Evolutionary conservation across 2,797 vertebrate species (phyloP), one percentile per base, ranked within the genome.

Genomic region (Helarctos malayanus): DNA sequence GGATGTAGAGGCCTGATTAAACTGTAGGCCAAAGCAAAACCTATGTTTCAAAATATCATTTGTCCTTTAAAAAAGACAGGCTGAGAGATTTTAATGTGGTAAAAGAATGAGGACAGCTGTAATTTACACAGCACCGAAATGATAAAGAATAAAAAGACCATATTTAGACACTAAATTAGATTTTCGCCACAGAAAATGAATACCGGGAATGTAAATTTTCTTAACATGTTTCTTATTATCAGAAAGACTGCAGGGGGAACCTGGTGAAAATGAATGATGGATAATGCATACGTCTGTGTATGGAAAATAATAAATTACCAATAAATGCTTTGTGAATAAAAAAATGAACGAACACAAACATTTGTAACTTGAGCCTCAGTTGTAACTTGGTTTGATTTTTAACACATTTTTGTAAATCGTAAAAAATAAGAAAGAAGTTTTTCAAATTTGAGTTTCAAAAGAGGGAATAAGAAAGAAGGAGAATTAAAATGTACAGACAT

Each of bases 1-100:
- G 96, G 83, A 97, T 95, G 84, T 90, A 61, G 87, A 93, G 79
- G 61, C 41, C 57, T 85, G 95, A 94, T 91, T 93, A 96, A 96
- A 97, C 59, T 93, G 47, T n/a, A 96, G 80, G 73, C 61, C 87
- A 81, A 95, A 94, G 85, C n/a, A 65, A 97, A 95, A 69, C 9
- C n/a, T 80, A 7, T 89, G 65, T 78, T 97, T 82, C 59, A 92
- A 94, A 97, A 89, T 81, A 95, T 10, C 54, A 54, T 78, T 92
- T 85, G 87, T 94, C 88, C 81, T 97, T 94, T 86, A 29, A 92
- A 95, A 90, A 59, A 71, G 45, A 61, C 29, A 83, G 79, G n/a
- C 49, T 32, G 65, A 84, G 57, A 91, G 49, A 82, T 69, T 92
- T 82, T 73, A 92, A 84, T 68, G 29, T 9, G 23, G 23, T 54